A percentile compares a stretch with the other conserved stretches of the same genome.
These are phyloP conservation scores for Neodiprion fabricii DNA, from an alignment of 1,140 invertebrate species.

Conservation along the genomic window DNA sequence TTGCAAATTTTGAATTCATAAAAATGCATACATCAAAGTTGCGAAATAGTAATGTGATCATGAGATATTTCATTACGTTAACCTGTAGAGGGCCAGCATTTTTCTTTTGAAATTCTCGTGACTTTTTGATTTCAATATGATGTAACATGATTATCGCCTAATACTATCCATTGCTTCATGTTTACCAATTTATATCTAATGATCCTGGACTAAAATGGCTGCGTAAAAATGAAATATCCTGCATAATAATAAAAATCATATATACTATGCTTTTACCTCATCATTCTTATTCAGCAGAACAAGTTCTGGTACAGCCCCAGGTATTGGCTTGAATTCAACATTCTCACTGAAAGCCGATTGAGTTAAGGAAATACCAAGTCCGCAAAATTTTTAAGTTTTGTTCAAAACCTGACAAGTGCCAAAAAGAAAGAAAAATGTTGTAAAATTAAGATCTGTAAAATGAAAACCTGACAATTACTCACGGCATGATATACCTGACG, in stretches of 20 bases:
- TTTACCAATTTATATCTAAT: too few species aligned
- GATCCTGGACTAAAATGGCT: too few species aligned
- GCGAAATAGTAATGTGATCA: too few species aligned
- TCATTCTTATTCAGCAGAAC: constrained; percentile 68
- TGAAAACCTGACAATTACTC: not conserved
- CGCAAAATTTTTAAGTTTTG: constrained; percentile 10
- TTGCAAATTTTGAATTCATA: not conserved
- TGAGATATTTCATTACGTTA: too few species aligned
- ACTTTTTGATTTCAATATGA: too few species aligned
- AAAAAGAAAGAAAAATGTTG: constrained; percentile 1
- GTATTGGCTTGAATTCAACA: constrained; percentile 72
- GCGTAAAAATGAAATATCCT: too few species aligned
- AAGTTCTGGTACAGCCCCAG: constrained; percentile 72
- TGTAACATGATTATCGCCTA: too few species aligned
- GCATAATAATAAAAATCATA: too few species aligned
- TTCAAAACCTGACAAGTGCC: constrained; percentile 8
- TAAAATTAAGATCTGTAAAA: not conserved
- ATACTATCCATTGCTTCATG: too few species aligned
- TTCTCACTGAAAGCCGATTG: constrained; percentile 57
- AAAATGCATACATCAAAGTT: not conserved
- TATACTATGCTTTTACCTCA: constrained; percentile 46
- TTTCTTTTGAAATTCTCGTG: too few species aligned
- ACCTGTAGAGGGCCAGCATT: too few species aligned
- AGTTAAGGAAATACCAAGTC: not conserved
- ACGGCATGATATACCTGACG: not conserved